These are phyloP conservation scores for Holothuria glaberrima DNA, from an alignment of 35 echinoderm and acorn worm species.

Conservation along the genomic window DNA sequence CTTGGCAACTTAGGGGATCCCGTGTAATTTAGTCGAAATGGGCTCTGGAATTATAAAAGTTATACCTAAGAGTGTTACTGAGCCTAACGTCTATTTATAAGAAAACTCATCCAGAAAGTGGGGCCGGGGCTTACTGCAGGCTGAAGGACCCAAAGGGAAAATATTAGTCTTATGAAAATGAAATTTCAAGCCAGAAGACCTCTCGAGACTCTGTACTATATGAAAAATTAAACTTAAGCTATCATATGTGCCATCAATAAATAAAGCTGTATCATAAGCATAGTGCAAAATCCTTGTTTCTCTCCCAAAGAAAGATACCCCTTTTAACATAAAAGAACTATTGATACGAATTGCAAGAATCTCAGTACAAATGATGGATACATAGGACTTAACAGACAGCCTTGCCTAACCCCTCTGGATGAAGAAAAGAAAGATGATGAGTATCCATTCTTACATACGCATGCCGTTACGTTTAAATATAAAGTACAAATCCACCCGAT, in stretches of 20 bases:
- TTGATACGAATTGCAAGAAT: too few relatives aligned
- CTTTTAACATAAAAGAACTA: too few relatives aligned
- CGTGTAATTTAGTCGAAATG: constrained; percentile 43
- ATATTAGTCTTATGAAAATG: constrained; percentile 32
- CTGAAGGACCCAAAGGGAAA: constrained; percentile 7
- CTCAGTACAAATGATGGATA: too few relatives aligned
- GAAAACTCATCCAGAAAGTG: constrained; percentile 7
- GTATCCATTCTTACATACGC: constrained; percentile 5
- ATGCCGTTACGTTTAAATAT: not conserved
- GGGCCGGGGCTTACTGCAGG: not conserved
- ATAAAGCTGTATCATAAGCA: constrained; percentile 7
- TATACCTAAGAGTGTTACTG: constrained; percentile 36
- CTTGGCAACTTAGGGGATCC: constrained; percentile 17
- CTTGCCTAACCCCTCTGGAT: constrained; percentile 8
- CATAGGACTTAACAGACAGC: constrained; percentile 19
- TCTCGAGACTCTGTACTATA: constrained; percentile 28
- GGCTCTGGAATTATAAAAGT: constrained; percentile 13
- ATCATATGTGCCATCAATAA: too few relatives aligned
- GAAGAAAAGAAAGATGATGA: not conserved
- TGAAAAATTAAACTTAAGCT: not conserved
- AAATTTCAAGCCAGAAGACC: constrained; percentile 2
- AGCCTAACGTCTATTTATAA: constrained; percentile 42
- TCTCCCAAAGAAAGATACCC: not conserved
- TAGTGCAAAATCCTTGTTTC: constrained; percentile 16
- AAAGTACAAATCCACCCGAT: not conserved